Evolutionary conservation across 2,797 vertebrate genomes (phyloP).

Genomic region (Lerista edwardsae): DNA sequence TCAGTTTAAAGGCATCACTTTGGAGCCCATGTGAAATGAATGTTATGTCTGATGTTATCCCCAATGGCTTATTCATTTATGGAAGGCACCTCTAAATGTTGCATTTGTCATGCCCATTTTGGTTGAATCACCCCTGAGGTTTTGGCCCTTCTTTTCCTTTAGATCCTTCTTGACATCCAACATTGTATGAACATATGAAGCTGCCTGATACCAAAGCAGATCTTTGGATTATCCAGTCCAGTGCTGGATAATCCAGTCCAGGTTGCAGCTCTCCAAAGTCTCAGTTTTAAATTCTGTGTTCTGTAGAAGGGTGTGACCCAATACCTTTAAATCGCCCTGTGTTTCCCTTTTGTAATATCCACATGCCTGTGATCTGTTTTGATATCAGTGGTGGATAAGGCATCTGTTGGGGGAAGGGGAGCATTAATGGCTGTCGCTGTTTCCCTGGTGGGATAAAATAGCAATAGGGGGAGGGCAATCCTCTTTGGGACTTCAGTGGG

Average conservation of each 20-base stretch:
- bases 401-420: constrained; percentile 40
- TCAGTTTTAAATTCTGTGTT: constrained; percentile 62
- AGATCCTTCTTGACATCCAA: neutral
- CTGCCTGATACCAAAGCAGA: neutral
- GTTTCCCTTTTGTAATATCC: constrained; percentile 61
- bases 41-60: neutral
- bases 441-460: no score
- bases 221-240: no score
- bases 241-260: neutral
- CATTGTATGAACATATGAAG: no score
- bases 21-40: neutral
- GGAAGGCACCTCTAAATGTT: neutral
- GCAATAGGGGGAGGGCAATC: no score
- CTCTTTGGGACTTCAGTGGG: no score
- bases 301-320: constrained; percentile 51
- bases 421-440: constrained; percentile 9
- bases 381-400: constrained; percentile 46
- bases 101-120: neutral
- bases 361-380: constrained; percentile 61
- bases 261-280: neutral
- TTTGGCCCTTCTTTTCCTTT: no score
- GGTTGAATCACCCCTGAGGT: neutral
- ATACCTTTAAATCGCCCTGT: constrained; percentile 37
- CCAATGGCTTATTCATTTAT: neutral
- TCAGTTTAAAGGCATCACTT: neutral